These are phyloP conservation scores for Rafetus swinhoei DNA, from an alignment of 2,113 vertebrate species.

Conservation along the genomic window DNA sequence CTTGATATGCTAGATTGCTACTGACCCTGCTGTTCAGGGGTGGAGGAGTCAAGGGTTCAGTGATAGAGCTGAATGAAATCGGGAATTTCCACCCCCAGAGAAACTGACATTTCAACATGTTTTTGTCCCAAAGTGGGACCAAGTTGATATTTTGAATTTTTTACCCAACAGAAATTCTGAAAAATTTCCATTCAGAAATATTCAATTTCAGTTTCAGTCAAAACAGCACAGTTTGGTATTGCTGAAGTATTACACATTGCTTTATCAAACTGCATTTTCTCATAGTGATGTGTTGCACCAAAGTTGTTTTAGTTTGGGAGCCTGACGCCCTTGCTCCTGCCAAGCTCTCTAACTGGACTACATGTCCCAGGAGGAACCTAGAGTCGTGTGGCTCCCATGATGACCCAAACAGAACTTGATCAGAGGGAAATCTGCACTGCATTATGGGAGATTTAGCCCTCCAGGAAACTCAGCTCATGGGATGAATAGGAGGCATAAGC, in stretches of 20 bases:
- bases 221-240: background rate
- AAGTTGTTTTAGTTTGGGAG: background rate
- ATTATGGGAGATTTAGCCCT: background rate
- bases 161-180: background rate
- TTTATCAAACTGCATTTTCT: background rate
- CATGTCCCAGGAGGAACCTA: background rate
- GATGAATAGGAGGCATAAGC: background rate
- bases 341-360: background rate
- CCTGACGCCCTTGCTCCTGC: background rate
- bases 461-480: background rate
- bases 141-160: background rate
- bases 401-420: background rate
- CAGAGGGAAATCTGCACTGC: accelerated
- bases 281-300: background rate
- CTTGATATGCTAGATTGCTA: background rate
- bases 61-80: background rate
- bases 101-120: background rate
- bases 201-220: background rate
- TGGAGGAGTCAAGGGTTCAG: background rate
- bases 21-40: background rate
- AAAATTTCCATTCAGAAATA: background rate
- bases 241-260: background rate
- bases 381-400: background rate
- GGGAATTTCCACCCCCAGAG: background rate
- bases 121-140: background rate